Conservation (phyloP, 2,888 invertebrate species). For the Campopleginae sp. region DNA sequence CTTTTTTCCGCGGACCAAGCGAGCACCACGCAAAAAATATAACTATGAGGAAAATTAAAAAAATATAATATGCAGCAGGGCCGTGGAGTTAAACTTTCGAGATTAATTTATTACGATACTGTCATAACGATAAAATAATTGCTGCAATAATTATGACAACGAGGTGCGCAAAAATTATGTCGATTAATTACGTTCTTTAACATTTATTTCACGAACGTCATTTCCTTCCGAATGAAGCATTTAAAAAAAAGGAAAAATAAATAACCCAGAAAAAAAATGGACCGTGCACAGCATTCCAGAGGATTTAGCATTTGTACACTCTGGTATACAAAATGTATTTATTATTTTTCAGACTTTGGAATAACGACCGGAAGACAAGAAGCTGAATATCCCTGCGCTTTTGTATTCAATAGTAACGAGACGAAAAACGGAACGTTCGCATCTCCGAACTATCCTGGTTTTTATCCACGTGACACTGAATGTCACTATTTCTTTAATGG, state of each 20-base stretch:
- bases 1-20: background rate
- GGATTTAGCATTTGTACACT: background rate
- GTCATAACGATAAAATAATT: background rate
- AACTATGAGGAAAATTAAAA: background rate
- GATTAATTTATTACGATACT: background rate
- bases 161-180: background rate
- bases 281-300: background rate
- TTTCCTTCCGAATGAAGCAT: background rate
- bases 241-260: background rate
- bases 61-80: background rate
- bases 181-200: background rate
- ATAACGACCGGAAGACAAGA: slow-evolving; percentile 93
- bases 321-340: background rate
- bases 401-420: slow-evolving; percentile 94
- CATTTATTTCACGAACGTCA: background rate
- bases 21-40: background rate
- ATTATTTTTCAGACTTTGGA: slow-evolving; percentile 91
- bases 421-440: slow-evolving; percentile 92
- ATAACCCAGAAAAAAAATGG: background rate
- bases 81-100: background rate
- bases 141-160: background rate
- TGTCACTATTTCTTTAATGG: slow-evolving; percentile 97
- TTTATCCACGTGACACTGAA: slow-evolving; percentile 94
- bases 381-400: slow-evolving; percentile 92
- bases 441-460: slow-evolving; percentile 96